Evolutionary conservation across 2,888 invertebrate genomes (phyloP).

Genomic region (Drosophila demipolita): DNA sequence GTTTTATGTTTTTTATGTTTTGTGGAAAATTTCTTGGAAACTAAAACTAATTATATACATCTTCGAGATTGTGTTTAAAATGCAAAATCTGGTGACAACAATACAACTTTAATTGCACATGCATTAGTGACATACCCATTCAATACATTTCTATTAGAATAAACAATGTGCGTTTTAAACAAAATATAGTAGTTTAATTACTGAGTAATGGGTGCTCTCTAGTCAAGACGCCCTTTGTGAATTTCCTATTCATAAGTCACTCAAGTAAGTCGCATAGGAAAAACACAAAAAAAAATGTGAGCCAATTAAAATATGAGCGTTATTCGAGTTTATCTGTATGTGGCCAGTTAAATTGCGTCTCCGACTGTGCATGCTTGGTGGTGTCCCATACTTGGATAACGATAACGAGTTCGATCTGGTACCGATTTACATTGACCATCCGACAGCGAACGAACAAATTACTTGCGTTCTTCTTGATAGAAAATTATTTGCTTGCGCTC

Average conservation of each 20-base stretch:
- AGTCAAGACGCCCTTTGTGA: slow-evolving; percentile 27
- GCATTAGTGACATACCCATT: slow-evolving; percentile 13
- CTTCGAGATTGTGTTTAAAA: not conserved
- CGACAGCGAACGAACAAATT: not conserved
- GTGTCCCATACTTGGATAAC: slow-evolving; percentile 62
- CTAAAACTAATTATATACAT: not conserved
- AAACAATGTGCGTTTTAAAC: slow-evolving; percentile 43
- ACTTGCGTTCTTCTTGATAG: slow-evolving; percentile 60
- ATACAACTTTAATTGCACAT: slow-evolving; percentile 34
- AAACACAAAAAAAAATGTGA: slow-evolving; percentile 43
- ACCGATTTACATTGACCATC: slow-evolving; percentile 55
- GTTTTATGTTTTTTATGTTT: not conserved
- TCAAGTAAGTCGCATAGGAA: slow-evolving; percentile 32
- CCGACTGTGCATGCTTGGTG: slow-evolving; percentile 47
- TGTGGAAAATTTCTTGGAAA: not conserved
- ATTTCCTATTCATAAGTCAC: slow-evolving; percentile 50
- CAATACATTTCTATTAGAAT: slow-evolving; percentile 3
- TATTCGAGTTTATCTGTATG: slow-evolving; percentile 56
- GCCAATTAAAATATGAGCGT: slow-evolving; percentile 57
- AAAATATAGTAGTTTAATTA: slow-evolving; percentile 43
- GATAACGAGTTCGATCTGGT: slow-evolving; percentile 76
- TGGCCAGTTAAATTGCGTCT: slow-evolving; percentile 58
- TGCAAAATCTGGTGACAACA: slow-evolving; percentile 50
- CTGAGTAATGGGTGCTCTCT: slow-evolving; percentile 19
- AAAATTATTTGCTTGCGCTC: slow-evolving; percentile 72